Conservation (phyloP, 2,797 vertebrate genomes). For the Gastrophryne carolinensis region DNA sequence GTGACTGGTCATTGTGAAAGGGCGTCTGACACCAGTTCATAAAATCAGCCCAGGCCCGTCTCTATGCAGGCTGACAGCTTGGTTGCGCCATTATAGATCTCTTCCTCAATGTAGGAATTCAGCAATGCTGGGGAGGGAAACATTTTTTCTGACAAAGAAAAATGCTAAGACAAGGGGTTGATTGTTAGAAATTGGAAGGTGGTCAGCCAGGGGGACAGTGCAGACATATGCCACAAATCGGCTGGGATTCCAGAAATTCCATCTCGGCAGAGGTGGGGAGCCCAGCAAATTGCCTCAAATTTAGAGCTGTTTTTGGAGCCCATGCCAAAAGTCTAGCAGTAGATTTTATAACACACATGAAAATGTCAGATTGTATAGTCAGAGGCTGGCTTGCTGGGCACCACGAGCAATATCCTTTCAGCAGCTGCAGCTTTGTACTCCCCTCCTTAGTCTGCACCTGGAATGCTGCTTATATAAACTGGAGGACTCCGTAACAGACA, state of each 20-base stretch:
- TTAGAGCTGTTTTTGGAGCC: not conserved
- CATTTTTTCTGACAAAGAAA: conserved; percentile 17
- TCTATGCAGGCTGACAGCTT: not conserved
- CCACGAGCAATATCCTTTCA: not conserved
- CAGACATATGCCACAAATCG: conserved; percentile 18
- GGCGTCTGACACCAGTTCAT: not conserved
- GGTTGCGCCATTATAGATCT: not conserved
- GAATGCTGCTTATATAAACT: conserved; percentile 15
- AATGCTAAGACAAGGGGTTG: conserved; percentile 6
- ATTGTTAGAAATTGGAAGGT: conserved; percentile 22
- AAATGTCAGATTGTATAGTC: not conserved
- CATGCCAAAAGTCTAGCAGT: not conserved
- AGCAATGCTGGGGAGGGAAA: not conserved
- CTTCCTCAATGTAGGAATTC: not conserved
- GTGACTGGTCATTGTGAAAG: not conserved
- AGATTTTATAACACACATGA: not conserved
- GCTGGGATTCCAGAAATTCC: conserved; percentile 24
- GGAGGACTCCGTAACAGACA: not conserved
- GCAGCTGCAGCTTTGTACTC: not conserved
- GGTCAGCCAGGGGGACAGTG: conserved; percentile 18
- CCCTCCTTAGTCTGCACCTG: conserved; percentile 19
- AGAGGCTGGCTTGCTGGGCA: not conserved
- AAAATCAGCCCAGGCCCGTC: not conserved
- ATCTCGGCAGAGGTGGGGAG: conserved; percentile 23
- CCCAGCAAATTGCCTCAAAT: not conserved